These are phyloP conservation scores for Zoanthus sociatus DNA, from an alignment of 92 coral and sea anemone species.

Conservation along the genomic window DNA sequence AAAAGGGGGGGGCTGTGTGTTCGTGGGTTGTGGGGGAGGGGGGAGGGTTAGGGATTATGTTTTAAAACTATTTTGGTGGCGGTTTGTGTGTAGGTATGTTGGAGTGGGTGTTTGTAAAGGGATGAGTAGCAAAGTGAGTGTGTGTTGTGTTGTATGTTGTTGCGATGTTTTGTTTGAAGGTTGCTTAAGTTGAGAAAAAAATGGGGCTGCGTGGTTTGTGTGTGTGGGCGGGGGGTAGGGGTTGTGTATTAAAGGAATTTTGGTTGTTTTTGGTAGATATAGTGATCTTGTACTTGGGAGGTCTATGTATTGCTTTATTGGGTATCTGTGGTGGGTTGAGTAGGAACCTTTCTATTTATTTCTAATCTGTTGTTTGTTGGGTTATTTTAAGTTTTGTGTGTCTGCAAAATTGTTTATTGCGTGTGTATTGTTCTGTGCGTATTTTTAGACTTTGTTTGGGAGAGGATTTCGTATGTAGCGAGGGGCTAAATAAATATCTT, in stretches of 20 bases:
- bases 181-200: background rate
- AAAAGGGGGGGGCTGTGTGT: constrained; percentile 1
- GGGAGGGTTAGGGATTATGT: constrained; percentile 8
- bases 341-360: constrained; percentile 8
- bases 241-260: background rate
- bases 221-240: constrained; percentile 7
- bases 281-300: constrained; percentile 7
- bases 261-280: constrained; percentile 13
- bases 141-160: constrained; percentile 11
- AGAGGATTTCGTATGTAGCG: constrained; percentile 31
- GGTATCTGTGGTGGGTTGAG: constrained; percentile 7
- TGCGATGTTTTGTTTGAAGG: constrained; percentile 22
- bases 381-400: constrained; percentile 25
- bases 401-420: constrained; percentile 31
- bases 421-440: constrained; percentile 31
- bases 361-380: constrained; percentile 15
- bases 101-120: constrained; percentile 23
- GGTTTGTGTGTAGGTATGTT: constrained; percentile 8
- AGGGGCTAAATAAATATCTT: constrained; percentile 22
- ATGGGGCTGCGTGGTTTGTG: constrained; percentile 7
- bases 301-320: background rate
- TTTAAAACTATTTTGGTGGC: constrained; percentile 13
- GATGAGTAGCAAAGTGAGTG: constrained; percentile 6
- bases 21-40: constrained; percentile 16
- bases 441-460: constrained; percentile 22